Evolutionary conservation across 1,140 invertebrate species (phyloP), one percentile per base, ranked within the genome.

Genomic region (Bicyclus anynana): DNA sequence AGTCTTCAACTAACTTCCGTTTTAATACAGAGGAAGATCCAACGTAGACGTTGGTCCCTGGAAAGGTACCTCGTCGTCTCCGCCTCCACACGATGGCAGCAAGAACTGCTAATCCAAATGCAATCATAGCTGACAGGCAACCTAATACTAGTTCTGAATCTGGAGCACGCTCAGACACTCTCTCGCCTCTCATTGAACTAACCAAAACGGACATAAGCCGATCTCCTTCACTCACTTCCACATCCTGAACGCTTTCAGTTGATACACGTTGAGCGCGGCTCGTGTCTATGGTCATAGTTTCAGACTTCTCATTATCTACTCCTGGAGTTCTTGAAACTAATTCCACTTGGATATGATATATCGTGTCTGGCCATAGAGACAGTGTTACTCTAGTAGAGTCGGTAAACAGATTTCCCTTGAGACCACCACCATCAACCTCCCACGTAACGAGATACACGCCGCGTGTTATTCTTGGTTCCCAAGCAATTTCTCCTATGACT

Each of bases 331-430:
- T 84, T 56, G 91, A 91, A 5, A 92, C 90, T 7, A 92, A 73
- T 74, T 92, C 91, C 20, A 95, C 94, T 90, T 95, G 93, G 61
- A 95, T 93, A 72, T 94, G 93, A 80, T 95, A 95, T 54, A 94
- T 90, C 12, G 94, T 94, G 68, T 95, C 93, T 10, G 94, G 94
- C 94, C 94, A 95, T 17, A 95, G 77, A 17, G 94, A 95, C 35
- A 95, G 82, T 35, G 94, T 94, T 21, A 95, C 94, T 59, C 91
- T 91, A 33, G 93, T 95, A 0, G 94, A 93, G 70, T 95, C 93
- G 18, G 94, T 95, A 69, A 95, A 93, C n/a, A 95, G 89, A 84
- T 95, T 95, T 46, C 94, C 94, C 78, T 94, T 95, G n/a, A 95
- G 88, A 26, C 94, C 94, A 42, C 94, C 94, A 38, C 94, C 94